Base-by-base conservation (phyloP, 2,888 invertebrate genomes). In the Busseola fusca region DNA sequence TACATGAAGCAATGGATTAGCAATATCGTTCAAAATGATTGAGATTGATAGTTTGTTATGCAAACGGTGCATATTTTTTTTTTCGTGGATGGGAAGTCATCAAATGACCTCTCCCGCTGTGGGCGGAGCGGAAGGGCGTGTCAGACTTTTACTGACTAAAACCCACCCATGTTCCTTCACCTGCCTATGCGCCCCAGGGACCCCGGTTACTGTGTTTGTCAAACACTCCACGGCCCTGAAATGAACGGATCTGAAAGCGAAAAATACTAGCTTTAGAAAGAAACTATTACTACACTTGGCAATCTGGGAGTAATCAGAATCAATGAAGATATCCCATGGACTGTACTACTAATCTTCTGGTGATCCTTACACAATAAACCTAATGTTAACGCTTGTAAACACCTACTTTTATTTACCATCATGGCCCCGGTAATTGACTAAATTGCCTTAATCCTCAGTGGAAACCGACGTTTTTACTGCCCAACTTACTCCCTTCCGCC, bases 381-480 rank as follows among this genome's bases (percentile, higher is more conserved):
- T 50, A 42, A 71, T 37, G 12, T 34, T 40, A 56, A 45, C 63
- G 59, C 50, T 52, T 34, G 54, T 78, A 64, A 79, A 64, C 69
- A 68, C 52, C 63, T 25, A 57, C n/a, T 78, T 72, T 71, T 76
- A 69, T 59, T 67, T 34, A 64, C 25, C 52, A 65, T 30, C 60
- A 66, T 64, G 18, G 58, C 67, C 40, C 27, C 27, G 52, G 69
- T 84, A 69, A 82, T 76, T 82, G 75, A 27, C 69, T 52, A 71
- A 62, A 75, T 82, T 69, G 80, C 76, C 52, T 68, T 75, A 82
- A 76, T 79, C 69, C 67, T 57, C 64, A 59, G 67, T 73, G 79
- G 63, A 14, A 56, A 60, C 34, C 64, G 59, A 72, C 42, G 59
- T 60, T 82, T 81, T 82, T 82, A 82, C 68, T 72, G 58, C 73